Base-by-base conservation (phyloP, 2,888 invertebrate species). In the Diabrotica balteata region DNA sequence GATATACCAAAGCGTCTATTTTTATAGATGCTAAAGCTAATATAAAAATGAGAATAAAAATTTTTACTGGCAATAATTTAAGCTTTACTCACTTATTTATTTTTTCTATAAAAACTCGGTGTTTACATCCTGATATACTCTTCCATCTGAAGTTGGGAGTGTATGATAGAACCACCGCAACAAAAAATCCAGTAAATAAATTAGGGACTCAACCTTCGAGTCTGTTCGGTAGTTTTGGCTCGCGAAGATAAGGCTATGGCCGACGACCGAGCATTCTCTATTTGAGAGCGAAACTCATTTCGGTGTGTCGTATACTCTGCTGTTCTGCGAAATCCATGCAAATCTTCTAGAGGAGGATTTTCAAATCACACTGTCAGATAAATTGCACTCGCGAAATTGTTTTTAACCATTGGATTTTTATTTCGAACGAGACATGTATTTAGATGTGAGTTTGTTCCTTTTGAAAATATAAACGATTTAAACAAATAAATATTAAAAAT, bases 151-250 rank as follows among this genome's bases (percentile, higher is more conserved):
- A 55, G n/a, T 55, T 55, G 58, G 57, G 46, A 54, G 59, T 58
- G 63, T 59, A 63, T 66, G 62, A 66, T 60, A 55, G 55, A 60
- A 61, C 60, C 50, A 59, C 59, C 60, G 59, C 60, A 63, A 53
- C 60, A 59, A 69, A 69, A 68, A 69, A 69, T 67, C 69, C 64
- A 66, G 69, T 69, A 67, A 67, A 69, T 69, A 69, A 69, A 69
- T 69, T 67, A 69, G 60, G 50, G 64, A 61, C 67, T 69, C 69
- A 67, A 67, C 61, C 64, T 67, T 32, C 66, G 69, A 52, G 59
- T 66, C 66, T 58, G 66, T 66, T 66, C 66, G 66, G 64, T 69
- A 67, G 67, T 67, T 67, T 69, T 64, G 63, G 63, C 58, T 64
- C 55, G 63, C 44, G 63, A 32, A 64, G 63, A 69, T 69, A 69